Evolutionary conservation across 2,797 vertebrate genomes (phyloP).

Genomic region (Phrynocephalus vlangalii): DNA sequence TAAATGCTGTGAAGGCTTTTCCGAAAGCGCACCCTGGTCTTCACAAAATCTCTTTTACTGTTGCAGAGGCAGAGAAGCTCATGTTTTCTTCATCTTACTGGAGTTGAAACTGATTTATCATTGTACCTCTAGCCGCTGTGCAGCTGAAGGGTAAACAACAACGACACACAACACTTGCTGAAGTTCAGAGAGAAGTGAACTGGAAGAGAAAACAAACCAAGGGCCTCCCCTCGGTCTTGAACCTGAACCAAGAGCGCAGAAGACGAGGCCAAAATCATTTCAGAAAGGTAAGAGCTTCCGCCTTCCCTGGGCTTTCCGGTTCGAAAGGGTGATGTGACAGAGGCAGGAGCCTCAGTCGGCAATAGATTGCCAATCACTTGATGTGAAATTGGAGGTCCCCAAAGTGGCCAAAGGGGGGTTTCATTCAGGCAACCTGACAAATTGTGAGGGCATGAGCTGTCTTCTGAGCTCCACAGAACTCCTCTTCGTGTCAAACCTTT

Average conservation of each 20-base stretch:
- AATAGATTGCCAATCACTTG: too few species aligned
- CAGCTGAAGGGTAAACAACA: slow-evolving; percentile 69
- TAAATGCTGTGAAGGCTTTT: not conserved
- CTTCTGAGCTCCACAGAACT: too few species aligned
- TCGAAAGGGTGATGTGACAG: not conserved
- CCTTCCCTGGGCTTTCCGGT: not conserved
- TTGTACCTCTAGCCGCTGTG: slow-evolving; percentile 64
- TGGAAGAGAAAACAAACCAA: slow-evolving; percentile 37
- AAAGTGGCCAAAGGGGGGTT: too few species aligned
- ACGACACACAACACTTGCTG: slow-evolving; percentile 75
- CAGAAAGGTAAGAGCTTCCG: slow-evolving; percentile 42
- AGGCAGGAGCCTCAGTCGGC: too few species aligned
- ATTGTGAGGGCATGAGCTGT: too few species aligned
- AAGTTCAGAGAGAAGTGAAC: slow-evolving; percentile 51
- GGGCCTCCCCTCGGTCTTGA: not conserved
- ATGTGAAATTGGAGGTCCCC: too few species aligned
- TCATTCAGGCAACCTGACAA: too few species aligned
- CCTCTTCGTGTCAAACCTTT: too few species aligned
- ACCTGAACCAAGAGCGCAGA: not conserved
- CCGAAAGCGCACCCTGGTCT: not conserved
- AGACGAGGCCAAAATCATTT: slow-evolving; percentile 32
- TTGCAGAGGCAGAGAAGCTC: not conserved
- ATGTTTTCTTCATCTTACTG: slow-evolving; percentile 38
- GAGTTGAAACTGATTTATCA: slow-evolving; percentile 61
- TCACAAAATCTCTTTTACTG: not conserved